Conservation (phyloP, 2,797 vertebrate species). For the Hyperoplus immaculatus region DNA sequence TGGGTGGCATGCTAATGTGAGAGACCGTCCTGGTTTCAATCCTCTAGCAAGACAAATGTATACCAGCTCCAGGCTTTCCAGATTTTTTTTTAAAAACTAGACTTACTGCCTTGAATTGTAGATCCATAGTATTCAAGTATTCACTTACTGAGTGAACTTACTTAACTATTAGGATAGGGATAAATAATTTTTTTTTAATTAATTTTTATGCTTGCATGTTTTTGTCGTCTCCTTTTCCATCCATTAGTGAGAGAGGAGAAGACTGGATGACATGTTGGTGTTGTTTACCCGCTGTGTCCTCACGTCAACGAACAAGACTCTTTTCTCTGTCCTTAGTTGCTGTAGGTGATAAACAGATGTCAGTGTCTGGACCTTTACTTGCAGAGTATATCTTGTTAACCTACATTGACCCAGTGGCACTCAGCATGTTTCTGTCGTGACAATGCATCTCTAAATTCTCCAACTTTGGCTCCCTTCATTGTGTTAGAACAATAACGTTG, state of each 20-base stretch:
- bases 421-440: background rate
- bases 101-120: background rate
- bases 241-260: background rate
- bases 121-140: background rate
- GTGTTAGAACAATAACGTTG: background rate
- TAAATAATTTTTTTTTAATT: too few relatives aligned
- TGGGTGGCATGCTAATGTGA: background rate
- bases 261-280: background rate
- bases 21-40: background rate
- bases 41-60: background rate
- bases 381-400: background rate
- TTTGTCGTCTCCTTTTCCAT: background rate
- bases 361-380: background rate
- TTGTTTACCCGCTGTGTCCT: conserved; percentile 4
- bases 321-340: conserved; percentile 8
- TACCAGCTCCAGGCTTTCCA: conserved; percentile 9
- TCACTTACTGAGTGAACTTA: background rate
- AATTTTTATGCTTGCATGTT: background rate
- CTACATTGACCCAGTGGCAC: conserved; percentile 24
- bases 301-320: conserved; percentile 4
- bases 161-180: background rate
- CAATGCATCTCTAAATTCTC: background rate
- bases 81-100: background rate
- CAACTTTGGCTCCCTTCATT: background rate
- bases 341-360: conserved; percentile 39